Evolutionary conservation across 2,888 invertebrate species (phyloP).

Genomic region (Chrysolina americana): DNA sequence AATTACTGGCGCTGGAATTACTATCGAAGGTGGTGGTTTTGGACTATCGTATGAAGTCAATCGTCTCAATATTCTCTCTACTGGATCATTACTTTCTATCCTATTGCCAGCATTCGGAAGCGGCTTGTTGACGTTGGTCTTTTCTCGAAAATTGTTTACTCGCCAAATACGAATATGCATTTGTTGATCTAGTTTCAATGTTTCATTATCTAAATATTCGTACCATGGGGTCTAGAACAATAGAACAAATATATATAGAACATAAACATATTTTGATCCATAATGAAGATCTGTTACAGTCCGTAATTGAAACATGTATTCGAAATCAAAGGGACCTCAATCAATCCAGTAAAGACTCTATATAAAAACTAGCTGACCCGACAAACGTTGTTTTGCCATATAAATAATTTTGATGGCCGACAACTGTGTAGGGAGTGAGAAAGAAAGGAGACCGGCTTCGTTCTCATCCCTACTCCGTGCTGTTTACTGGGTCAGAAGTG

Average conservation of each 20-base stretch:
- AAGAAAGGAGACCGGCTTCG: no score
- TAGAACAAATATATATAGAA: slow-evolving; percentile 19
- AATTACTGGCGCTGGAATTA: slow-evolving; percentile 67
- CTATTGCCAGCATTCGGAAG: slow-evolving; percentile 61
- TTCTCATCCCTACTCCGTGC: no score
- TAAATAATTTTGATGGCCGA: no score
- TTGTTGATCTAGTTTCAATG: slow-evolving; percentile 72
- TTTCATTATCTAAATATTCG: slow-evolving; percentile 76
- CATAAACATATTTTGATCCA: neutral
- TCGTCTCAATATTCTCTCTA: slow-evolving; percentile 73
- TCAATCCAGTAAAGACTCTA: no score
- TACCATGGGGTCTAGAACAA: slow-evolving; percentile 74
- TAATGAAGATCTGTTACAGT: no score
- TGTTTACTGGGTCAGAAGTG: no score
- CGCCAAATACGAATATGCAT: slow-evolving; percentile 73
- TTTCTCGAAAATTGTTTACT: slow-evolving; percentile 70
- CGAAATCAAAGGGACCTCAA: no score
- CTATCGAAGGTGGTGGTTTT: slow-evolving; percentile 73
- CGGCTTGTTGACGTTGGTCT: slow-evolving; percentile 64
- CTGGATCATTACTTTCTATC: slow-evolving; percentile 69
- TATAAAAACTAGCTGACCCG: no score
- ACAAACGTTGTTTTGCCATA: no score
- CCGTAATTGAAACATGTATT: no score
- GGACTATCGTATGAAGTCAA: slow-evolving; percentile 78
- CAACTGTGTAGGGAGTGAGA: no score